These are phyloP conservation scores for Drosophila equinoxialis DNA, from an alignment of 1,140 invertebrate genomes.

Conservation along the genomic window DNA sequence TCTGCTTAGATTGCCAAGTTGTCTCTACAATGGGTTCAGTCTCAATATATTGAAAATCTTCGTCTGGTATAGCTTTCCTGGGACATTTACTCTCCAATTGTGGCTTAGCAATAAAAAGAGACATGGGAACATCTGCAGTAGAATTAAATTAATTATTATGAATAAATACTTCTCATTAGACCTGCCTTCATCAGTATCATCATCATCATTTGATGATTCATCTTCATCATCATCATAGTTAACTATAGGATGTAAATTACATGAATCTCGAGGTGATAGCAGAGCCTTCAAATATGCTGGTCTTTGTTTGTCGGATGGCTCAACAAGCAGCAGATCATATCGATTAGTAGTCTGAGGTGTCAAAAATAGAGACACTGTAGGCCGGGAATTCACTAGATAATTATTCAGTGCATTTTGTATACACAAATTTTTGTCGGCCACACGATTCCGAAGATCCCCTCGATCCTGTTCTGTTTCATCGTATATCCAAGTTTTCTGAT, in stretches of 20 bases:
- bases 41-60: not conserved
- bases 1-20: too few relatives aligned
- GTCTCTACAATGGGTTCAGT: too few relatives aligned
- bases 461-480: constrained; percentile 5
- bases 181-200: not conserved
- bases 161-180: not conserved
- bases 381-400: constrained; percentile 17
- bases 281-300: constrained; percentile 38
- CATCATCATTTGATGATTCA: not conserved
- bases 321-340: constrained; percentile 3
- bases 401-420: constrained; percentile 30
- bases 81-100: constrained; percentile 11
- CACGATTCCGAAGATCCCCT: not conserved
- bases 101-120: constrained; percentile 33
- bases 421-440: constrained; percentile 4
- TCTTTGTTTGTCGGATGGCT: not conserved
- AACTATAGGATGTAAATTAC: not conserved
- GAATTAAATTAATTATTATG: constrained; percentile 10
- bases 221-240: not conserved
- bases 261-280: not conserved
- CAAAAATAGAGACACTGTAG: constrained; percentile 22
- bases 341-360: accelerated
- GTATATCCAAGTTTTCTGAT: constrained; percentile 21
- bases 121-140: constrained; percentile 14
- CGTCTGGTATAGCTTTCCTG: not conserved